Percentiles rank a stretch among this genome's conserved stretches.
These are phyloP conservation scores for Sclerodermus sp. DNA, from an alignment of 2,888 invertebrate species.

Conservation along the genomic window DNA sequence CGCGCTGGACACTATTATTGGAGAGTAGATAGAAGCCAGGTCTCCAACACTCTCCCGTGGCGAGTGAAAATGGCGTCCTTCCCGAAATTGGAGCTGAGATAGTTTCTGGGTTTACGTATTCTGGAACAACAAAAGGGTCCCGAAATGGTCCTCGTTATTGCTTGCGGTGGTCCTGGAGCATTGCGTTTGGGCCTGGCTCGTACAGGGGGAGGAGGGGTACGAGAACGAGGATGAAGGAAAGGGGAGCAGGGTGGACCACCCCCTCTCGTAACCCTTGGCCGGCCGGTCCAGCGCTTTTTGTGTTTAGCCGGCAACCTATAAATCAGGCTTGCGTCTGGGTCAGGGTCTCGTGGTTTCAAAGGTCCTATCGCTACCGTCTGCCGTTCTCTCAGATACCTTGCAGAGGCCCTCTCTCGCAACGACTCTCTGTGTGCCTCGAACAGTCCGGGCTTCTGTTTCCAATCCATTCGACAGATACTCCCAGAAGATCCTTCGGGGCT, in stretches of 20 bases:
- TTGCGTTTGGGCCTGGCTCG: too few species aligned
- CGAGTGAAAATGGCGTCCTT: constrained; percentile 27
- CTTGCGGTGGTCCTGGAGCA: constrained; percentile 28
- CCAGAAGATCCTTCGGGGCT: too few species aligned
- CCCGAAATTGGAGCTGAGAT: constrained; percentile 31
- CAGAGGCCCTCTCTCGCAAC: too few species aligned
- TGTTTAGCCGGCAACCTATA: constrained; percentile 29
- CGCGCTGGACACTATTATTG: too few species aligned
- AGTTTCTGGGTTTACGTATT: constrained; percentile 7
- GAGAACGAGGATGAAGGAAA: background rate
- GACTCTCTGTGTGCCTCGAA: too few species aligned
- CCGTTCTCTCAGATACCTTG: background rate
- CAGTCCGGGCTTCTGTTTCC: too few species aligned
- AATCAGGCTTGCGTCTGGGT: constrained; percentile 29
- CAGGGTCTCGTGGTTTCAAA: constrained; percentile 5
- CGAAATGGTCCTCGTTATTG: constrained; percentile 45
- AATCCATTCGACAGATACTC: too few species aligned
- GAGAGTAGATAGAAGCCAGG: constrained; percentile 2
- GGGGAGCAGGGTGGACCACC: background rate
- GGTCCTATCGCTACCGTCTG: constrained; percentile 14
- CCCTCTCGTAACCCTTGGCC: background rate
- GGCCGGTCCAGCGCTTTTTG: background rate
- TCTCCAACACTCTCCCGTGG: constrained; percentile 14
- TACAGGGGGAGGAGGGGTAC: constrained; percentile 1
- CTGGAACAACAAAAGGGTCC: constrained; percentile 28